Conservation (phyloP, 2,113 vertebrate species). For the Zosterops japonicus region DNA sequence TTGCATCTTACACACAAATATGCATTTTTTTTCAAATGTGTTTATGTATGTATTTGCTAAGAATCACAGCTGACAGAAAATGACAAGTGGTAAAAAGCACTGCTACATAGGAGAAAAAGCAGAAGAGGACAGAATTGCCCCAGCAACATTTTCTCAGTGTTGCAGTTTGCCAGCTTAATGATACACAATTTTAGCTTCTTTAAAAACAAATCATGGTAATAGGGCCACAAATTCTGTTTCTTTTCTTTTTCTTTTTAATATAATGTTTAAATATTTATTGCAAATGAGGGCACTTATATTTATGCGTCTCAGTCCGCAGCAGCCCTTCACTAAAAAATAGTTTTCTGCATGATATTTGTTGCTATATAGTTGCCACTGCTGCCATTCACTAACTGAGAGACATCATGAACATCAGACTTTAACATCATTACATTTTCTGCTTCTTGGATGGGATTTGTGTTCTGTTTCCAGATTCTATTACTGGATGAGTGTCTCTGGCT, state of each 20-base stretch:
- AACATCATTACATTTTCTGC: neutral
- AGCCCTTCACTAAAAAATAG: neutral
- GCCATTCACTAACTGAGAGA: neutral
- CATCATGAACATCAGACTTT: neutral
- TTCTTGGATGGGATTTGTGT: neutral
- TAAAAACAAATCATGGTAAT: neutral
- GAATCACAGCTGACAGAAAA: neutral
- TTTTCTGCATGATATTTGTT: neutral
- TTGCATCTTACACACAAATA: neutral
- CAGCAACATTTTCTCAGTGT: neutral
- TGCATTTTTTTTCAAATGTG: neutral
- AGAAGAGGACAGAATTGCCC: neutral
- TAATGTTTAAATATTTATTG: conserved; percentile 29
- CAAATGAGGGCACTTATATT: neutral
- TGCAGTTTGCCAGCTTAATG: neutral
- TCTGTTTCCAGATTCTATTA: conserved; percentile 26
- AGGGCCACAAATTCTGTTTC: neutral
- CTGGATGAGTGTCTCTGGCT: neutral
- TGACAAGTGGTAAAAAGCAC: neutral
- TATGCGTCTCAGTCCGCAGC: neutral
- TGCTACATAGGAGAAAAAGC: neutral
- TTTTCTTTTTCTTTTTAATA: neutral
- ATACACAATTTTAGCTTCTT: neutral
- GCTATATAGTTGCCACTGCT: neutral
- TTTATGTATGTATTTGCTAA: neutral